Base-by-base conservation (phyloP, 2,797 vertebrate genomes). In the Kryptolebias ocellatus region DNA sequence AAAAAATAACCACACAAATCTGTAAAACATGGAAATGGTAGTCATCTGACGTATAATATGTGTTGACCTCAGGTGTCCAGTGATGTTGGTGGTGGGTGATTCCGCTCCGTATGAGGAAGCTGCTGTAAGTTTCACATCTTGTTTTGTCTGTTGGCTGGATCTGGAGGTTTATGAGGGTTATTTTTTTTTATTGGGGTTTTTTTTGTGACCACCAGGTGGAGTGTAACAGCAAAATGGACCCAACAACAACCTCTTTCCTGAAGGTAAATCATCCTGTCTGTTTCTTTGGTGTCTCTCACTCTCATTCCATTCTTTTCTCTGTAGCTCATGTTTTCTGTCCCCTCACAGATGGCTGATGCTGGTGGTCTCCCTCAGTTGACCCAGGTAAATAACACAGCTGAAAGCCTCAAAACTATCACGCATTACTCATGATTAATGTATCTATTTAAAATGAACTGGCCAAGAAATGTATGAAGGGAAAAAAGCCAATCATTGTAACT, bases 61-160 rank as follows among this genome's bases (percentile, higher is more conserved):
- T 77, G 24, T 62, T 44, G 15, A 1, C 49, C 46, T 58, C 84
- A 97, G 96, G 84, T 97, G 96, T 85, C 95, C 96, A 31, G 95
- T 97, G 10, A 95, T 97, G 96, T 72, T 97, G 83, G 96, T 97
- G 84, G 96, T 97, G 12, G 96, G 96, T 15, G 96, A 97, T 76
- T 95, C 96, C 60, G 95, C 95, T 53, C 96, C 96, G 0, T 93
- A 96, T 7, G 96, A 97, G 84, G 96, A 97, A 0, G 95, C 96
- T 24, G 96, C 94, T 59, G 96, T 97, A 79, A 92, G 95, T 91
- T 39, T 34, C 2, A 10, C 29, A 20, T 3, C 18, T 18, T 44
- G 28, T 29, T 17, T 17, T 7, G 51, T 28, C 51, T 17, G 28
- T 14, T 37, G 12, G 17, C 6, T 31, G 9, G 5, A 17, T 2